Conservation (phyloP, 2,888 invertebrate genomes). For the Dendrolimus pini region DNA sequence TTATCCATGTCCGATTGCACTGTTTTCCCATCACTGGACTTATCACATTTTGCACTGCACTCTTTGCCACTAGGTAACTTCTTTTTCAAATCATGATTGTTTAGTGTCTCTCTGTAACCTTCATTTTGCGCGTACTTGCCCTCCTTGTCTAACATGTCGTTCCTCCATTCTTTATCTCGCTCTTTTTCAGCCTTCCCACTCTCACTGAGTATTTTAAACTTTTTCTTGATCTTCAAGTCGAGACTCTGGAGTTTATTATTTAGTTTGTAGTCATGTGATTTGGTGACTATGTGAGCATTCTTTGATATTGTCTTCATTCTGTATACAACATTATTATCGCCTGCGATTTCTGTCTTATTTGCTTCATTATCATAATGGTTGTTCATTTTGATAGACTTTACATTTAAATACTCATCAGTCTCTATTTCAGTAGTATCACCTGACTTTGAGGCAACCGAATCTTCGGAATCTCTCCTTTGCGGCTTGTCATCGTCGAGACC, state of each 20-base stretch:
- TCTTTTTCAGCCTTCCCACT: conserved; percentile 38
- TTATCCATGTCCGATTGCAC: conserved; percentile 53
- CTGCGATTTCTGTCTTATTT: conserved; percentile 59
- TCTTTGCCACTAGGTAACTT: conserved; percentile 62
- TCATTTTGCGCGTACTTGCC: conserved; percentile 71
- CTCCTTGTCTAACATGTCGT: conserved; percentile 74
- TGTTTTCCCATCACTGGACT: conserved; percentile 52
- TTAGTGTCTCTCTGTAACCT: conserved; percentile 65
- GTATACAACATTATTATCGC: conserved; percentile 60
- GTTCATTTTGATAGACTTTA: conserved; percentile 56
- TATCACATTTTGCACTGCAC: conserved; percentile 60
- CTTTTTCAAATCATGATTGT: conserved; percentile 63
- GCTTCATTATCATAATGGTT: conserved; percentile 56
- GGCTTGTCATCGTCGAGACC: conserved; percentile 55
- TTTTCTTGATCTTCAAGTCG: conserved; percentile 61
- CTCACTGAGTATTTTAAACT: conserved; percentile 52
- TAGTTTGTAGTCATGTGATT: conserved; percentile 58
- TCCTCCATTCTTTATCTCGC: conserved; percentile 75
- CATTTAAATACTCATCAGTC: conserved; percentile 62
- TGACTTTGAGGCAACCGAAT: conserved; percentile 46
- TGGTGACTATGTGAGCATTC: conserved; percentile 69
- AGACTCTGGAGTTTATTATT: conserved; percentile 54
- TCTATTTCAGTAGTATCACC: conserved; percentile 51
- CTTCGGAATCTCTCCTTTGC: conserved; percentile 53
- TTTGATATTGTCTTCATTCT: conserved; percentile 69